Evolutionary conservation across 1,140 invertebrate genomes (phyloP).

Genomic region (Polypedilum vanderplanki): DNA sequence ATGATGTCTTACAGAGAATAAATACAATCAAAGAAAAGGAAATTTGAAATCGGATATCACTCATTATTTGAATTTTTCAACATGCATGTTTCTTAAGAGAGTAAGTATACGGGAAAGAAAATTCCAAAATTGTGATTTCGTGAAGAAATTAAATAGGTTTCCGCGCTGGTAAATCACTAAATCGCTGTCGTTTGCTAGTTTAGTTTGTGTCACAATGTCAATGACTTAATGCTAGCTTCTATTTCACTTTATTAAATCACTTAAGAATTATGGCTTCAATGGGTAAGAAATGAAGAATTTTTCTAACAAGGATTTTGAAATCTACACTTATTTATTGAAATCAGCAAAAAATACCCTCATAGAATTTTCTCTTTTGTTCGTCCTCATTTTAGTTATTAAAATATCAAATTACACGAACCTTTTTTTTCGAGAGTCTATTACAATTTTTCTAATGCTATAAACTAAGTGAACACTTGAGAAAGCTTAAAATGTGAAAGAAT

Average conservation of each 20-base stretch:
- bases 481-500: no score
- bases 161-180: conserved; percentile 25
- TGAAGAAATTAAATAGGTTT: neutral
- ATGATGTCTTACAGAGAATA: neutral
- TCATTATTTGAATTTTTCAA: conserved; percentile 5
- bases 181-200: neutral
- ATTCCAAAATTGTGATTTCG: neutral
- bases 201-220: neutral
- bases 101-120: no score
- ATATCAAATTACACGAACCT: no score
- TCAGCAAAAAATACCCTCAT: no score
- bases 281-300: neutral
- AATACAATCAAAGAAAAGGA: neutral
- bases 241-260: neutral
- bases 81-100: no score
- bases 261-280: neutral
- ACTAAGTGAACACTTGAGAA: no score
- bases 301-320: no score
- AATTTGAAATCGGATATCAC: conserved; percentile 25
- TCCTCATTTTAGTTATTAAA: no score
- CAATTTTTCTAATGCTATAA: no score
- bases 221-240: neutral
- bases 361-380: no score
- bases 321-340: no score
- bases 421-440: no score